A percentile compares a stretch with the other conserved stretches of the same genome.
Evolutionary conservation across 2,888 invertebrate species (phyloP).

Genomic region (Scaptomyza tumidula): DNA sequence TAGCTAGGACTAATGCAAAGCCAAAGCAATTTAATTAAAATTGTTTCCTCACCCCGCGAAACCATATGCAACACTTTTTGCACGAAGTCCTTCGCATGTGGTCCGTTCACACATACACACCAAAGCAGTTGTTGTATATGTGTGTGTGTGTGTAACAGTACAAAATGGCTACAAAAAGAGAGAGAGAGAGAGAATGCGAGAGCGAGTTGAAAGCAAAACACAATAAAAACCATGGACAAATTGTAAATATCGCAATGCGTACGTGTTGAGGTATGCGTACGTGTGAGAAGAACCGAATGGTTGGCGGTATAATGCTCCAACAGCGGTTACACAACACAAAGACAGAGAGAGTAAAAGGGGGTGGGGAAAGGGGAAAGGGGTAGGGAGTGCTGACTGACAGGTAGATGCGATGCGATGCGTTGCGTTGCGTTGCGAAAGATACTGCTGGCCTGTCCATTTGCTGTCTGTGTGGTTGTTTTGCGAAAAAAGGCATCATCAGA

Average conservation of each 20-base stretch:
- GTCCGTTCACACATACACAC: background rate
- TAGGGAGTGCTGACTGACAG: constrained; percentile 6
- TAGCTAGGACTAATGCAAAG: constrained; percentile 13
- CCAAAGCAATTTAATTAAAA: constrained; percentile 31
- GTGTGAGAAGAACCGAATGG: constrained; percentile 10
- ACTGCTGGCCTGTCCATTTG: constrained; percentile 6
- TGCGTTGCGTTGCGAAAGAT: constrained; percentile 2
- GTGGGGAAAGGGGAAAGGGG: background rate
- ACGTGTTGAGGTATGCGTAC: constrained; percentile 37
- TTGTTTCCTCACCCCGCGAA: background rate
- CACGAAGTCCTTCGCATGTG: constrained; percentile 14
- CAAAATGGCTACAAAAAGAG: constrained; percentile 2
- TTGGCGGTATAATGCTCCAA: constrained; percentile 12
- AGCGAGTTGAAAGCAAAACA: constrained; percentile 27
- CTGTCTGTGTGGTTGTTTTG: constrained; percentile 8
- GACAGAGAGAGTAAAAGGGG: background rate
- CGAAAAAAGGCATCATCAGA: constrained; percentile 2
- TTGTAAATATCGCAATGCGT: constrained; percentile 44
- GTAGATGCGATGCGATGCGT: background rate
- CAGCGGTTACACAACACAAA: background rate
- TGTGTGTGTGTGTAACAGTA: background rate
- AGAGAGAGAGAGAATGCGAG: background rate
- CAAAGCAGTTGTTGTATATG: background rate
- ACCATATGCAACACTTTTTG: constrained; percentile 25
- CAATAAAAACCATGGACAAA: constrained; percentile 44